These are phyloP conservation scores for Sesamia nonagrioides DNA, from an alignment of 1,140 invertebrate species.

Conservation along the genomic window DNA sequence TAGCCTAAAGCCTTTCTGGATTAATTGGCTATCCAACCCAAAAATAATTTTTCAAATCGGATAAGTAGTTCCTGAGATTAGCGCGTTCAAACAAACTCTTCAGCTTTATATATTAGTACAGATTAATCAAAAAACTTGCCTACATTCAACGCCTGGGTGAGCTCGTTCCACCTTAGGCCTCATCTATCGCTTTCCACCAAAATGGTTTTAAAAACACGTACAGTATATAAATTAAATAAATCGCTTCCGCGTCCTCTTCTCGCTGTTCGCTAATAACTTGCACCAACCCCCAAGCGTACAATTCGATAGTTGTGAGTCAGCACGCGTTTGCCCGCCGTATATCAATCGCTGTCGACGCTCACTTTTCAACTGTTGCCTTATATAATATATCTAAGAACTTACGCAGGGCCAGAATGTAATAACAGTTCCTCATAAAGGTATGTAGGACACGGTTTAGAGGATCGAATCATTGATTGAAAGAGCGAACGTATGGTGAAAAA, in stretches of 20 bases:
- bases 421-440: constrained; percentile 14
- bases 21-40: no score
- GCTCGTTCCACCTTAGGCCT: no score
- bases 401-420: constrained; percentile 30
- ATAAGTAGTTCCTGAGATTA: no score
- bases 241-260: constrained; percentile 1
- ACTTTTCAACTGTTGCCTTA: constrained; percentile 67
- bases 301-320: constrained; percentile 81
- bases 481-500: neutral
- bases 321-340: constrained; percentile 81
- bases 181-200: no score
- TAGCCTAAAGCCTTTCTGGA: no score
- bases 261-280: constrained; percentile 53
- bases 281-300: constrained; percentile 59
- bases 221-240: neutral
- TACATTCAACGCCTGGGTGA: no score
- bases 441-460: constrained; percentile 14
- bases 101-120: no score
- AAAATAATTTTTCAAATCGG: no score
- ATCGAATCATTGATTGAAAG: constrained; percentile 14
- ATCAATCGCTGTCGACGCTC: constrained; percentile 82
- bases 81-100: no score
- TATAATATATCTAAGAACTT: constrained; percentile 59
- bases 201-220: no score
- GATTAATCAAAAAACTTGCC: no score